phyloP scores from a whole-genome alignment of 2,113 vertebrate species.

The Gobio gobio region DNA sequence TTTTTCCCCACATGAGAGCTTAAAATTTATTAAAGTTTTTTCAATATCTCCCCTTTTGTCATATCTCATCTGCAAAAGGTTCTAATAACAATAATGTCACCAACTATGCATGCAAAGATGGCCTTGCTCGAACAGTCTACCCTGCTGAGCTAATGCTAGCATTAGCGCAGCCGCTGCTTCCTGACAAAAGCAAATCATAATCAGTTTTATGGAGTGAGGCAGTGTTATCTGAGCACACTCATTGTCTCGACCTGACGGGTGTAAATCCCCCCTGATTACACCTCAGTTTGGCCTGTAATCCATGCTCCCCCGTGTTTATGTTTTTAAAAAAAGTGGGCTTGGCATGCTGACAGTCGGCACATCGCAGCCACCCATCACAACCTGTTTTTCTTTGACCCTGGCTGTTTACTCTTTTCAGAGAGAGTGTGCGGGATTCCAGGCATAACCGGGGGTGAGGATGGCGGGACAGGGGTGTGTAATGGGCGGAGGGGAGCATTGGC shows the following conservation, averaged over 20 bases:
- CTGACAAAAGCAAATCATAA: conserved; percentile 72
- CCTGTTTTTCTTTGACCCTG: conserved; percentile 56
- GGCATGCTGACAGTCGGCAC: conserved; percentile 66
- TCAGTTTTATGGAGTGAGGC: conserved; percentile 70
- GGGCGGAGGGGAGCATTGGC: conserved; percentile 9
- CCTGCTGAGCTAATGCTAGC: background rate
- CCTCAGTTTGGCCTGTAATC: conserved; percentile 71
- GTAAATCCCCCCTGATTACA: conserved; percentile 78
- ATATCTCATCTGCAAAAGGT: background rate
- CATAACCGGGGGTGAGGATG: conserved; percentile 50
- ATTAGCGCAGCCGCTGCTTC: conserved; percentile 57
- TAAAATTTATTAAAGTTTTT: background rate
- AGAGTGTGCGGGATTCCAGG: conserved; percentile 65
- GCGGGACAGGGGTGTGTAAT: conserved; percentile 1
- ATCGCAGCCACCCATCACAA: conserved; percentile 51
- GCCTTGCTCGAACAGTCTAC: background rate
- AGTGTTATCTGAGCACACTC: conserved; percentile 61
- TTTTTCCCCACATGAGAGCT: background rate
- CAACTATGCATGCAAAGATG: background rate
- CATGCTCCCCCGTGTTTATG: conserved; percentile 71
- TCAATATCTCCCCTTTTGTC: background rate
- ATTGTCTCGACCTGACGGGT: conserved; percentile 68
- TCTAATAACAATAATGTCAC: conserved; percentile 4
- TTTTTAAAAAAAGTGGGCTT: conserved; percentile 71
- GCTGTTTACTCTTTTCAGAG: conserved; percentile 68